phyloP scores from a whole-genome alignment of 64 coral and sea anemone species.

The Montipora capricornis region DNA sequence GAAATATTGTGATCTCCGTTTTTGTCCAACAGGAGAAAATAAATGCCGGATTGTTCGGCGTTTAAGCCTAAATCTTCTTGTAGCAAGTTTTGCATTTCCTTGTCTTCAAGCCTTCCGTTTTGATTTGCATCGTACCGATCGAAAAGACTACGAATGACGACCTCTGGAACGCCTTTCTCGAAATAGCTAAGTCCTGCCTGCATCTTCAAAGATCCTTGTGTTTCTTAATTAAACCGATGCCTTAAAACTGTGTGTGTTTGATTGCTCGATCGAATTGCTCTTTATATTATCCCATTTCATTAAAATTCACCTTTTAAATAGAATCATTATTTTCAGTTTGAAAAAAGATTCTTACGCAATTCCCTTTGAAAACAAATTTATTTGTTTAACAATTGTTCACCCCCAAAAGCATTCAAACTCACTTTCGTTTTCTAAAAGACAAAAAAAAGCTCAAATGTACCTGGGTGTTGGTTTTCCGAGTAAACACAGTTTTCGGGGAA shows the following conservation, averaged over 20 bases:
- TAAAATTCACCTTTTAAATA: no score
- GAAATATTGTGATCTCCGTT: constrained; percentile 34
- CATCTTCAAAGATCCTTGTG: not conserved
- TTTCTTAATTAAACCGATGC: not conserved
- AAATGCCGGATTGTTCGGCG: constrained; percentile 11
- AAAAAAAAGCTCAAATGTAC: no score
- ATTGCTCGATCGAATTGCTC: no score
- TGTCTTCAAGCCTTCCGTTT: constrained; percentile 29
- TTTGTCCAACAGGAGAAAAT: constrained; percentile 52
- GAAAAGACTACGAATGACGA: constrained; percentile 38
- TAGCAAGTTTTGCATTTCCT: constrained; percentile 41
- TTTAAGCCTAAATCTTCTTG: constrained; percentile 26
- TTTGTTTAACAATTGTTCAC: no score
- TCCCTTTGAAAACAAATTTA: no score
- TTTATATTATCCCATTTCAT: no score
- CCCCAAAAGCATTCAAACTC: no score
- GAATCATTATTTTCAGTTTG: no score
- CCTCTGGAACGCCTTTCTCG: constrained; percentile 37
- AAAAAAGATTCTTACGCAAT: no score
- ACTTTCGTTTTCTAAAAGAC: no score
- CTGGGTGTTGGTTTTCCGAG: no score
- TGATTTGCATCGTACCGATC: constrained; percentile 42
- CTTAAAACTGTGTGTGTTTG: not conserved
- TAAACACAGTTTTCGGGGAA: no score
- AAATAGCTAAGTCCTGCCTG: constrained; percentile 56